phyloP scores from a whole-genome alignment of 2,888 invertebrate genomes.

The Listrodromus nycthemerus region DNA sequence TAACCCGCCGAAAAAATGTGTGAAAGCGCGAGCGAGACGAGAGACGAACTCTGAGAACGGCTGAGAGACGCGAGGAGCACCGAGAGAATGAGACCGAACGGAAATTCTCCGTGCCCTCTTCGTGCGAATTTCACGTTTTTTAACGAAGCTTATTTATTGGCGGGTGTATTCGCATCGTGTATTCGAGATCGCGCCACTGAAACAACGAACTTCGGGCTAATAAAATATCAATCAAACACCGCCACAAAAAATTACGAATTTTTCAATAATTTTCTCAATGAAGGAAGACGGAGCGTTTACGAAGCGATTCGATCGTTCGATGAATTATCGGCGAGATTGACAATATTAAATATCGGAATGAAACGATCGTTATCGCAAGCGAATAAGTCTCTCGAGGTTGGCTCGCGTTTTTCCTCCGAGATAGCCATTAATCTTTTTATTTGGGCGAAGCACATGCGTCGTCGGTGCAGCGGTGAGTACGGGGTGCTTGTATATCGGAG shows the following conservation, averaged over 20 bases:
- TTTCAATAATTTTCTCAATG: slow-evolving; percentile 32
- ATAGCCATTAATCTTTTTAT: slow-evolving; percentile 67
- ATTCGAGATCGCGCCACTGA: not conserved
- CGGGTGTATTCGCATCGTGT: not conserved
- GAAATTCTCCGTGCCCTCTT: slow-evolving; percentile 59
- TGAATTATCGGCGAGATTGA: slow-evolving; percentile 49
- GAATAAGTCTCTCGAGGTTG: slow-evolving; percentile 56
- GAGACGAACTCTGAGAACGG: not conserved
- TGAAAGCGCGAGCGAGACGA: slow-evolving; percentile 10
- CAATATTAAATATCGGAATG: slow-evolving; percentile 41
- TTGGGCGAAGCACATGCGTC: slow-evolving; percentile 57
- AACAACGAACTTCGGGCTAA: not conserved
- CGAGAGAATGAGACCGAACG: slow-evolving; percentile 36
- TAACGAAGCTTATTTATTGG: slow-evolving; percentile 73
- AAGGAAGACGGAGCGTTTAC: slow-evolving; percentile 2
- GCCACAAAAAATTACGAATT: too few relatives aligned
- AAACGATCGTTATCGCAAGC: slow-evolving; percentile 46
- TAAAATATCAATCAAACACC: too few relatives aligned
- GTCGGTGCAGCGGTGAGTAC: slow-evolving; percentile 15
- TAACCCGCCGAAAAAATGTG: slow-evolving; percentile 19
- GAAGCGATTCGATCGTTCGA: slow-evolving; percentile 43
- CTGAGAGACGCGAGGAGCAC: slow-evolving; percentile 6
- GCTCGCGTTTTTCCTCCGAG: slow-evolving; percentile 54
- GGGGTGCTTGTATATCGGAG: slow-evolving; percentile 50
- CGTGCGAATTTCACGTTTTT: slow-evolving; percentile 69